Evolutionary conservation across 2,888 invertebrate genomes (phyloP).

Genomic region (Cepaea hortensis): DNA sequence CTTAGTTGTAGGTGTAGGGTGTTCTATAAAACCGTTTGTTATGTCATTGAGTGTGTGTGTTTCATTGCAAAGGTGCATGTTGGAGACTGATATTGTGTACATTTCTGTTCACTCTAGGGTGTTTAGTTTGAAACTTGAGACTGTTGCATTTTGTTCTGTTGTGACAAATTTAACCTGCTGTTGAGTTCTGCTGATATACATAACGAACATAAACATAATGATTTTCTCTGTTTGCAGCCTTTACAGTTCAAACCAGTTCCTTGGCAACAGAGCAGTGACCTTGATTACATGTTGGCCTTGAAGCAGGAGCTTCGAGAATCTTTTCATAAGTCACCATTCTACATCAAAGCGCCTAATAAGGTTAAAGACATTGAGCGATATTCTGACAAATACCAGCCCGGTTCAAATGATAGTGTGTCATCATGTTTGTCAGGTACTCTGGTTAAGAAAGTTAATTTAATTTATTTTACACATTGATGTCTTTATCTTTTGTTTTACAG

Average conservation of each 20-base stretch:
- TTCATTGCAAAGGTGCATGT: no score
- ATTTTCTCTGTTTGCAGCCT: constrained; percentile 58
- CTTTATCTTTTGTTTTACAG: neutral
- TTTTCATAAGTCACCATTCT: constrained; percentile 74
- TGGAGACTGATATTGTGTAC: no score
- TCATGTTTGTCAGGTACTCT: constrained; percentile 65
- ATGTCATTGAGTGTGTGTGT: no score
- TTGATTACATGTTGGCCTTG: constrained; percentile 74
- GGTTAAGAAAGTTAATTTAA: neutral
- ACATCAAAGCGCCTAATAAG: constrained; percentile 58
- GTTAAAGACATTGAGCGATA: constrained; percentile 76
- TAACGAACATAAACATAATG: neutral
- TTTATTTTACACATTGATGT: neutral
- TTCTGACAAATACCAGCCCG: constrained; percentile 76
- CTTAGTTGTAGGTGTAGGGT: no score
- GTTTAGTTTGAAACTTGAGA: no score
- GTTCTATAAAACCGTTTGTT: no score
- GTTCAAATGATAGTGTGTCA: constrained; percentile 56
- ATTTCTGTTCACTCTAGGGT: no score
- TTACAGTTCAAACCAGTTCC: constrained; percentile 78
- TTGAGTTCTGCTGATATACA: no score
- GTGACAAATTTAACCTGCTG: no score
- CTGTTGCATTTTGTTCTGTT: no score
- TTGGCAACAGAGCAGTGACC: constrained; percentile 70
- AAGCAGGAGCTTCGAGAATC: constrained; percentile 75